A percentile compares a stretch with the other conserved stretches of the same genome.
phyloP scores from a whole-genome alignment of 2,888 invertebrate species.

The Synanthedon formicaeformis region DNA sequence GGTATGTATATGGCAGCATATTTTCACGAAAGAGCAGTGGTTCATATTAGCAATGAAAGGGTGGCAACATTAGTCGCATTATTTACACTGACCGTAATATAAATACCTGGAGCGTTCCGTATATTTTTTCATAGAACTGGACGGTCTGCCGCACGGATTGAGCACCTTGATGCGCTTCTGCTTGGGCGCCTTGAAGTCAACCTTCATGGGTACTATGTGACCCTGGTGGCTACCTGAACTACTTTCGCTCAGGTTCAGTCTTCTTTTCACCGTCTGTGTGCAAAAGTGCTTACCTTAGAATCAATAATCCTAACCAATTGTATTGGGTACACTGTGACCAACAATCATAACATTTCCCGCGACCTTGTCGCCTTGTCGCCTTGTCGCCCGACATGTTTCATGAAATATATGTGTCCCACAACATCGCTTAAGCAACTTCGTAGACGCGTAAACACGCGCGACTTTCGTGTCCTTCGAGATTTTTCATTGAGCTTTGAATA shows the following conservation, averaged over 20 bases:
- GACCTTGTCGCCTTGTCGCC: too few species aligned
- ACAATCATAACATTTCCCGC: too few species aligned
- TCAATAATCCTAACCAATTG: constrained; percentile 8
- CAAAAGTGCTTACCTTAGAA: not conserved
- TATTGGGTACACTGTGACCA: not conserved
- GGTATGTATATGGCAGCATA: too few species aligned
- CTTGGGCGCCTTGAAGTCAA: constrained; percentile 75
- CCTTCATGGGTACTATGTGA: constrained; percentile 73
- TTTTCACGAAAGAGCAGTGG: too few species aligned
- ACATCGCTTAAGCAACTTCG: too few species aligned
- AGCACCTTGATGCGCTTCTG: constrained; percentile 68
- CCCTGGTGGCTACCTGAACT: constrained; percentile 67
- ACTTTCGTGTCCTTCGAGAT: too few species aligned
- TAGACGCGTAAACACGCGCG: too few species aligned
- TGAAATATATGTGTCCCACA: too few species aligned
- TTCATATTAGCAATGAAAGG: too few species aligned
- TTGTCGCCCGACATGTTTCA: too few species aligned
- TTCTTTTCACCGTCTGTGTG: constrained; percentile 81
- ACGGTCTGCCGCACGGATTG: constrained; percentile 62
- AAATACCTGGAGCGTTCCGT: constrained; percentile 66
- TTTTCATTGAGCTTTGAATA: too few species aligned
- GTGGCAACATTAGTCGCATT: too few species aligned
- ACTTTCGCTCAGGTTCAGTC: constrained; percentile 79
- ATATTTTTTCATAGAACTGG: constrained; percentile 69
- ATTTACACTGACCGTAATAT: not conserved